phyloP scores from a whole-genome alignment of 2,888 invertebrate genomes.

The Pedicia rivosa region DNA sequence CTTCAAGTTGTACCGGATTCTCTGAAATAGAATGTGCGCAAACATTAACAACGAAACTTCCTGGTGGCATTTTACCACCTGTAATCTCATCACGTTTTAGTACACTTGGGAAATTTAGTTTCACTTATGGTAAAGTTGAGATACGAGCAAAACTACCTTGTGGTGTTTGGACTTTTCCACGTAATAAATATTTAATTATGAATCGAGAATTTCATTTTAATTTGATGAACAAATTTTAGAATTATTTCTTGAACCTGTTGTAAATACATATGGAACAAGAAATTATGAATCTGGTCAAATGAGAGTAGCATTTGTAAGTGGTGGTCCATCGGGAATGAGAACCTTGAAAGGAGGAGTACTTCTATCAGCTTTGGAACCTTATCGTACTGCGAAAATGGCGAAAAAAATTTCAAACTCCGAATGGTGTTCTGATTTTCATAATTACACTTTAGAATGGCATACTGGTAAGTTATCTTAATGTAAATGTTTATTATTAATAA shows the following conservation, averaged over 20 bases:
- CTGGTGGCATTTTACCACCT: slow-evolving; percentile 45
- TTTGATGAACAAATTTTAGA: slow-evolving; percentile 29
- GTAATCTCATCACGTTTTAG: slow-evolving; percentile 44
- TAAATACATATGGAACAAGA: slow-evolving; percentile 41
- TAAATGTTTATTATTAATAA: no score
- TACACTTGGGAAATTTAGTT: slow-evolving; percentile 44
- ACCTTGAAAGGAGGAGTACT: slow-evolving; percentile 23
- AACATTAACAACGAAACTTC: slow-evolving; percentile 17
- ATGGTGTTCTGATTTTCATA: slow-evolving; percentile 44
- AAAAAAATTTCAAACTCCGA: slow-evolving; percentile 27
- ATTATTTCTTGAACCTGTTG: slow-evolving; percentile 45
- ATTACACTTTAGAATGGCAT: slow-evolving; percentile 50
- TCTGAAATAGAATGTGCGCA: slow-evolving; percentile 26
- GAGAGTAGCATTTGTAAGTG: slow-evolving; percentile 50
- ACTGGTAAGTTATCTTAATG: slow-evolving; percentile 17
- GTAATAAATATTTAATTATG: slow-evolving; percentile 30
- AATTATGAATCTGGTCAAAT: slow-evolving; percentile 49
- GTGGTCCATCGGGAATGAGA: slow-evolving; percentile 34
- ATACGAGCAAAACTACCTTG: slow-evolving; percentile 53
- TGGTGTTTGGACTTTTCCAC: slow-evolving; percentile 65
- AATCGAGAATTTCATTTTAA: slow-evolving; percentile 20
- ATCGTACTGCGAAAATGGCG: slow-evolving; percentile 18
- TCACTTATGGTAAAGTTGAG: slow-evolving; percentile 51
- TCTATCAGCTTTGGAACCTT: slow-evolving; percentile 25
- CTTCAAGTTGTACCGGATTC: slow-evolving; percentile 35